These are phyloP conservation scores for Tetrapedia diversipes DNA, from an alignment of 2,888 invertebrate species.

Conservation along the genomic window DNA sequence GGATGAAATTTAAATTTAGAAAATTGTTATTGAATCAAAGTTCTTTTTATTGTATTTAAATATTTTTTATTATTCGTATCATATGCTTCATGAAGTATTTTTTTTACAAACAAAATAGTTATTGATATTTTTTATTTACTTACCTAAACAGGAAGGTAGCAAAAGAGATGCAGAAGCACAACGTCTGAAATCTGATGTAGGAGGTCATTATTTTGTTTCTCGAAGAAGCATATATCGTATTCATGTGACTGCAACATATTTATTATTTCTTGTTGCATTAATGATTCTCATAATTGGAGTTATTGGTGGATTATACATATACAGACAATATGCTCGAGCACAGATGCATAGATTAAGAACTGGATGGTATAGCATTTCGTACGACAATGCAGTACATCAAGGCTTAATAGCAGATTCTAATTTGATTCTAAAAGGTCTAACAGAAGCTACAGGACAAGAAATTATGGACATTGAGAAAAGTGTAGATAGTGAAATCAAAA, in stretches of 20 bases:
- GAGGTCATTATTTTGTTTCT: constrained; percentile 82
- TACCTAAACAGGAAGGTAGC: constrained; percentile 73
- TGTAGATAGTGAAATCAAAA: constrained; percentile 57
- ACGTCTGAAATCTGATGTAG: constrained; percentile 71
- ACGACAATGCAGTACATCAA: constrained; percentile 78
- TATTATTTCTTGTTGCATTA: constrained; percentile 88
- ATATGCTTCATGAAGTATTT: neutral
- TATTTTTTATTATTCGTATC: neutral
- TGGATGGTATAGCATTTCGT: constrained; percentile 89
- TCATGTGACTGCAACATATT: constrained; percentile 87
- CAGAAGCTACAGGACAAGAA: constrained; percentile 25
- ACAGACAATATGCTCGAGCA: constrained; percentile 88
- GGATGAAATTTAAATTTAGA: neutral
- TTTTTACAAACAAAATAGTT: neutral
- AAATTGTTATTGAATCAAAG: neutral
- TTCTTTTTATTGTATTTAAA: neutral
- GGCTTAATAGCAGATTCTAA: constrained; percentile 71
- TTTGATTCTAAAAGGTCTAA: constrained; percentile 68
- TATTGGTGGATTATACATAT: constrained; percentile 89
- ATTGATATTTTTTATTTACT: neutral
- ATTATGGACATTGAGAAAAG: constrained; percentile 55
- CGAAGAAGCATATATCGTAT: constrained; percentile 84
- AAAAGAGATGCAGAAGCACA: constrained; percentile 83
- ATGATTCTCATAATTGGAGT: constrained; percentile 89
- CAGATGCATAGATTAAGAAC: constrained; percentile 86